Evolutionary conservation across 2,888 invertebrate species (phyloP).

Genomic region (Pollenia griseotomentosa): DNA sequence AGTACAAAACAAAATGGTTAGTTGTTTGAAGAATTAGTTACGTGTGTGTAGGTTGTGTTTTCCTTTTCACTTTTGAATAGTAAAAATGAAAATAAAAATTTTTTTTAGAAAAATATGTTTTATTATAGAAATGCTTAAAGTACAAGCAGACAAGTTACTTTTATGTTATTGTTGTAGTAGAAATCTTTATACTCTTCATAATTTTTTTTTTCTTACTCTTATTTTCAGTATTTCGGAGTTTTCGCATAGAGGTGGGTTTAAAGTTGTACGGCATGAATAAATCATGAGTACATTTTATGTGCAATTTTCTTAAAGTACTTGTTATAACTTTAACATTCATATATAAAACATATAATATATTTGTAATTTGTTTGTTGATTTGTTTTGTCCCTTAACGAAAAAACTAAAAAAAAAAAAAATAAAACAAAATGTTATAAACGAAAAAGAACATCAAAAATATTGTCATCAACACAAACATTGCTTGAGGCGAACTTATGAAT

Average conservation of each 20-base stretch:
- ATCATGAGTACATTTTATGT: slow-evolving; percentile 66
- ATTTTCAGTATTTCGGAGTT: background rate
- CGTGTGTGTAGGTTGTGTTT: slow-evolving; percentile 3
- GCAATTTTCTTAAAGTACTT: slow-evolving; percentile 67
- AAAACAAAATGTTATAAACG: slow-evolving; percentile 34
- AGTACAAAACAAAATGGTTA: slow-evolving; percentile 36
- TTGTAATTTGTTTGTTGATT: slow-evolving; percentile 12
- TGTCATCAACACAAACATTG: slow-evolving; percentile 76
- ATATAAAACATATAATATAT: slow-evolving; percentile 1
- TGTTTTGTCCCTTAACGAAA: background rate
- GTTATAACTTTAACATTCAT: slow-evolving; percentile 3
- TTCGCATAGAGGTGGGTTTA: slow-evolving; percentile 19
- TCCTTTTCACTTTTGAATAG: slow-evolving; percentile 39
- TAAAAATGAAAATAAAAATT: slow-evolving; percentile 6
- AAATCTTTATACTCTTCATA: slow-evolving; percentile 7
- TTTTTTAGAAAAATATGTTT: slow-evolving; percentile 30
- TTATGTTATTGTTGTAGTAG: slow-evolving; percentile 39
- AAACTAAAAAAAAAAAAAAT: slow-evolving; percentile 1
- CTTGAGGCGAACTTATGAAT: slow-evolving; percentile 77
- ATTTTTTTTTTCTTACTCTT: slow-evolving; percentile 18
- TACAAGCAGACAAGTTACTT: slow-evolving; percentile 16
- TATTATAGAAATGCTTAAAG: slow-evolving; percentile 22
- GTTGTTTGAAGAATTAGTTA: slow-evolving; percentile 35
- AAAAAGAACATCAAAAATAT: slow-evolving; percentile 70
- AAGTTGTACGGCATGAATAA: slow-evolving; percentile 64